Conservation (phyloP, 2,113 vertebrate species). For the Prinia subflava region DNA sequence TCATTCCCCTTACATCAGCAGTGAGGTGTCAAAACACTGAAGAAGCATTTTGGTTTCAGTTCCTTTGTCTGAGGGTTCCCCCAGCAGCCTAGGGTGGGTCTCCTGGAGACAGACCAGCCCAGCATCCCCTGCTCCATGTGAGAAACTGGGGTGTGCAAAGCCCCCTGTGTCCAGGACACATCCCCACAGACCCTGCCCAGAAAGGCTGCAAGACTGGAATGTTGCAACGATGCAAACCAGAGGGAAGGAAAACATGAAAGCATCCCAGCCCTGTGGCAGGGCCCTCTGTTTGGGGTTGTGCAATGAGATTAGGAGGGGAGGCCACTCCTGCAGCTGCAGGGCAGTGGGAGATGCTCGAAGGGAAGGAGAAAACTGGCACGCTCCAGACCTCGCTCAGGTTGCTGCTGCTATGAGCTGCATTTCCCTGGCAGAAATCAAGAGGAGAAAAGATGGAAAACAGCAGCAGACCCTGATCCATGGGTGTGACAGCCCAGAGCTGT, state of each 20-base stretch:
- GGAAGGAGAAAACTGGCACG: accelerated
- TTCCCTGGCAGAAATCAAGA: not conserved
- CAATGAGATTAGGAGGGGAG: not conserved
- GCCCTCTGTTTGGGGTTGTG: not conserved
- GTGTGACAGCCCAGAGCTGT: not conserved
- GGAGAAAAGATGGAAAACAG: not conserved
- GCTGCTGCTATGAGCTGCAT: not conserved
- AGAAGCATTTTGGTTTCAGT: not conserved
- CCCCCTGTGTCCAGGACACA: not conserved
- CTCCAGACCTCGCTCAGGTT: not conserved
- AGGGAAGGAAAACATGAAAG: not conserved
- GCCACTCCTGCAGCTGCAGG: not conserved
- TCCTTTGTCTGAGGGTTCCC: not conserved
- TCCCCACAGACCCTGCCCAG: not conserved
- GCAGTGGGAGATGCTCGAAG: not conserved
- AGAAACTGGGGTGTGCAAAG: not conserved
- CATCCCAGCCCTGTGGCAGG: not conserved
- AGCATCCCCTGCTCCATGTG: not conserved
- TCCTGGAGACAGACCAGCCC: not conserved
- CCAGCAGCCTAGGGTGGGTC: not conserved
- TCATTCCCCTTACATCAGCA: not conserved
- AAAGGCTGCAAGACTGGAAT: not conserved
- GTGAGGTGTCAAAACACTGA: not conserved
- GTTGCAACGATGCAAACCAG: not conserved
- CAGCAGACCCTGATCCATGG: not conserved